Evolutionary conservation across 2,797 vertebrate genomes (phyloP).

Genomic region (Thamnophis elegans): DNA sequence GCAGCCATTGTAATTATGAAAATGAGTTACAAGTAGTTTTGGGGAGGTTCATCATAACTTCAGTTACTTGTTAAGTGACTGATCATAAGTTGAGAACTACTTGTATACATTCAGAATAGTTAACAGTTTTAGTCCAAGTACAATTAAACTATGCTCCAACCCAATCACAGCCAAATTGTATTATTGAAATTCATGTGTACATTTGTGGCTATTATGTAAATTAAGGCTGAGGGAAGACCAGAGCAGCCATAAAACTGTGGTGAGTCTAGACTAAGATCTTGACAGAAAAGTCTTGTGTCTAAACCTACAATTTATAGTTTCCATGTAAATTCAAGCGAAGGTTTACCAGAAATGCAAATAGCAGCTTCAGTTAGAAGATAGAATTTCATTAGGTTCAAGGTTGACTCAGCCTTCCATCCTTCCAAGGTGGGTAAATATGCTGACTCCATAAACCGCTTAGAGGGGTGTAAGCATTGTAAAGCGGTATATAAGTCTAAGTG

Average conservation of each 20-base stretch:
- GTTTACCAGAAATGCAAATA: background rate
- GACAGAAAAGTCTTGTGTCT: background rate
- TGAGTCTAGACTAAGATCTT: background rate
- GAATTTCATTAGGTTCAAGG: too few species aligned
- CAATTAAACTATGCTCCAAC: background rate
- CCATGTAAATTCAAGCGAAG: background rate
- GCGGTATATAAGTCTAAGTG: too few species aligned
- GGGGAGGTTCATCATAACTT: background rate
- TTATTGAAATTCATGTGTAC: background rate
- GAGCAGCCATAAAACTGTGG: background rate
- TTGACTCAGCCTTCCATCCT: too few species aligned
- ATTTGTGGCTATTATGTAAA: background rate
- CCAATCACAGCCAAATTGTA: background rate
- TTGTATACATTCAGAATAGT: background rate
- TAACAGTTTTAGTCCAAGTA: background rate
- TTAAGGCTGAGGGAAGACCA: background rate
- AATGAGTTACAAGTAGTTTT: background rate
- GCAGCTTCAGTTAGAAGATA: background rate
- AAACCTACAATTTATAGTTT: background rate
- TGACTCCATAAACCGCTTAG: too few species aligned
- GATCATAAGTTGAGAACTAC: background rate
- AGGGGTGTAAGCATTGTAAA: too few species aligned
- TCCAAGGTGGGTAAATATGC: too few species aligned
- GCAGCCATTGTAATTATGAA: background rate
- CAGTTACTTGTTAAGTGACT: background rate